A percentile compares a stretch with the other conserved stretches of the same genome.
phyloP scores from a whole-genome alignment of 37 sponge, comb jelly and placozoan genomes.

The Oopsacas minuta region DNA sequence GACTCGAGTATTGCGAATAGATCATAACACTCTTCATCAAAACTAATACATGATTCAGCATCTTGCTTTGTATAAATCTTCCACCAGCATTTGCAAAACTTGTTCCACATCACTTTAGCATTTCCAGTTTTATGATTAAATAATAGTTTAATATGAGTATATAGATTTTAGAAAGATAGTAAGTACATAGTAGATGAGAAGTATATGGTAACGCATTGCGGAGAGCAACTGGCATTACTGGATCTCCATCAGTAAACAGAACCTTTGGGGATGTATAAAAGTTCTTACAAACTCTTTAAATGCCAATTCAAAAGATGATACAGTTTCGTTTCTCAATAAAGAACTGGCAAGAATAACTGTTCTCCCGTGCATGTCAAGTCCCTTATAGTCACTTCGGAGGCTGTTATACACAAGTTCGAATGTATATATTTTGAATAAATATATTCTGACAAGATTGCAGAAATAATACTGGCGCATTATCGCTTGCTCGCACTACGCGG shows the following conservation, averaged over 20 bases:
- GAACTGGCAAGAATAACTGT: background rate
- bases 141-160: background rate
- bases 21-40: background rate
- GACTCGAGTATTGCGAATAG: background rate
- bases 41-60: background rate
- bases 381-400: too few species aligned
- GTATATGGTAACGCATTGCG: background rate
- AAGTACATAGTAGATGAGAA: background rate
- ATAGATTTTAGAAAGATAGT: background rate
- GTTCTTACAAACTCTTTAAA: background rate
- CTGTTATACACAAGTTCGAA: too few species aligned
- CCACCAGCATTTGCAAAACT: background rate
- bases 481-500: too few species aligned
- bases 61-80: background rate
- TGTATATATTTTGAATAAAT: too few species aligned
- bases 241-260: slow-evolving; percentile 7
- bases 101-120: background rate
- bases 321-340: background rate
- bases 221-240: background rate
- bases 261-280: background rate
- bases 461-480: too few species aligned
- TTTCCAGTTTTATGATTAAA: background rate
- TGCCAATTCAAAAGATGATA: background rate
- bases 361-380: background rate
- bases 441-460: too few species aligned